Evolutionary conservation across 2,888 invertebrate genomes (phyloP), one percentile per base, ranked within the genome.

Genomic region (Plutella xylostella): DNA sequence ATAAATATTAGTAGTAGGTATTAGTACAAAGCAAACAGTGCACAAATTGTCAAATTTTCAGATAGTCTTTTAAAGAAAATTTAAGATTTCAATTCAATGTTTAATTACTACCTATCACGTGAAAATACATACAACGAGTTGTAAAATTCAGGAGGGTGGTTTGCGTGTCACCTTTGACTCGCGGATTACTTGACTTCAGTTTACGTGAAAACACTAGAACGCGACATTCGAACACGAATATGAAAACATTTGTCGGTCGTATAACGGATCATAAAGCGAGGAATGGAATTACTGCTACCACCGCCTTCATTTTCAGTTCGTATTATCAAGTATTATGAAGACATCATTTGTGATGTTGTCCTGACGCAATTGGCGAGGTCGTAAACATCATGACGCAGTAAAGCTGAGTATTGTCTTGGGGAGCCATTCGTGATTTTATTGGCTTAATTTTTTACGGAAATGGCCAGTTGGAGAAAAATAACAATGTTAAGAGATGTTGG

Each of bases 191-290:
- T n/a, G n/a, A n/a, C n/a, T n/a, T n/a, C n/a, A n/a, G n/a, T n/a
- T n/a, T n/a, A n/a, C n/a, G n/a, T n/a, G n/a, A n/a, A n/a, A n/a
- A n/a, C n/a, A n/a, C n/a, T n/a, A n/a, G n/a, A n/a, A n/a, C n/a
- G n/a, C n/a, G n/a, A n/a, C n/a, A n/a, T n/a, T 56, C 54, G 55
- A 55, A 58, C 56, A 60, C 55, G 58, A 58, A 61, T 63, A 58
- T 53, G 54, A 54, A 62, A 60, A 58, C 58, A 62, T 63, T 59
- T 57, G 55, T 52, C 54, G 51, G 51, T 54, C 52, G 54, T 57
- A 52, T 51, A 49, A 45, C 47, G 47, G 54, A 51, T 50, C 52
- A 56, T 62, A 55, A 60, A 63, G 53, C 53, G 52, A 56, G 56
- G 60, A 53, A 48, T 19, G 22, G 20, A 45, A 37, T 31, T 38